Evolutionary conservation across 2,888 invertebrate genomes (phyloP), one percentile per base, ranked within the genome.

Genomic region (Caenorhabditis virilis): DNA sequence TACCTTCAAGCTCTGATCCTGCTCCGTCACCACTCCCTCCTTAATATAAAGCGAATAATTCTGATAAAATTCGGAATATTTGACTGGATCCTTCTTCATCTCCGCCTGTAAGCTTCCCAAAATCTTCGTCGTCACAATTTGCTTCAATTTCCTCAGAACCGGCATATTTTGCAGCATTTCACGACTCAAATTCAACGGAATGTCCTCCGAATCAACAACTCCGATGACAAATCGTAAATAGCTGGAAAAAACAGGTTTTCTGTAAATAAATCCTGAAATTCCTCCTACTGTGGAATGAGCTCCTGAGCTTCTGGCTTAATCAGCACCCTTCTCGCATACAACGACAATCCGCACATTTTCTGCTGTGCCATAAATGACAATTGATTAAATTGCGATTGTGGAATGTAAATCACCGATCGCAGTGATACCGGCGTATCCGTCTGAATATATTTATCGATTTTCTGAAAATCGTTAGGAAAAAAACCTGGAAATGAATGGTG

Each of bases 121-220:
- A 43, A 72, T 58, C 65, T 91, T 88, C 72, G 89, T 90, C 0
- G 93, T 91, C 30, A 95, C 85, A 22, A 95, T 93, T 61, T 88
- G 89, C 43, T 90, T 88, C 11, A 95, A 85, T 86, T 92, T 93
- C 56, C 91, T 91, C 74, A 97, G 93, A 3, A 97, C 87, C 23
- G 89, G 88, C 84, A 93, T 93, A 82, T 97, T 95, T 85, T 97
- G 97, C 47, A 97, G 86, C 61, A 97, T 85, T 85, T 97, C 97
- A 82, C 97, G 88, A 84, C 95, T 95, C 64, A 97, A 87, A 88
- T 97, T 97, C 55, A 97, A 86, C 39, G 97, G 97, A 86, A 97
- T 95, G 85, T 97, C 97, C 87, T 97, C 97, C 1, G 94, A 95
- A 87, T 97, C 97, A 16, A 97, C 93, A 27, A 97, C 95, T 83